These are phyloP conservation scores for Petaurus breviceps DNA, from an alignment of 2,113 vertebrate species.

Conservation along the genomic window DNA sequence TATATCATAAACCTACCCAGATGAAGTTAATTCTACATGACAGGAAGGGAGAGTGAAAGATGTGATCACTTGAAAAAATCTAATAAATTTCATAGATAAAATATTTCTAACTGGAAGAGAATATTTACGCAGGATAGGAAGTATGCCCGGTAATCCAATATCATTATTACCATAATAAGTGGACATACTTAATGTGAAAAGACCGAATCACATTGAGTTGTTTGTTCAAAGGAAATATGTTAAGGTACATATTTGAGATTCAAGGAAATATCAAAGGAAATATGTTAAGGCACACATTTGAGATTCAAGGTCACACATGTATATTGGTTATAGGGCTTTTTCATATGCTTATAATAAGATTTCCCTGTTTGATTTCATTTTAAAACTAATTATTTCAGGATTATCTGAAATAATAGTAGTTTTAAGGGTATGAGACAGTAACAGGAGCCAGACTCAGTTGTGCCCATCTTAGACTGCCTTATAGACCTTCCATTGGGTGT, in stretches of 20 bases:
- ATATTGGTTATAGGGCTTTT: neutral
- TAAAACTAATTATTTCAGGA: slow-evolving; percentile 14
- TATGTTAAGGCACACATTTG: neutral
- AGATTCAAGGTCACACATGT: neutral
- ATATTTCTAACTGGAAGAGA: neutral
- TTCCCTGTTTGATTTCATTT: neutral
- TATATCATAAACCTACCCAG: slow-evolving; percentile 4
- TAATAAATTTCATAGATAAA: neutral
- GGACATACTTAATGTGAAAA: slow-evolving; percentile 6
- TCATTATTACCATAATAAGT: neutral
- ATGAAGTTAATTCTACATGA: neutral
- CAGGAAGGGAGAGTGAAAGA: neutral
- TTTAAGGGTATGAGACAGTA: neutral
- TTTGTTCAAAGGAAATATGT: slow-evolving; percentile 6
- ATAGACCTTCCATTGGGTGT: neutral
- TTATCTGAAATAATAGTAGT: neutral
- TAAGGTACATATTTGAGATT: neutral
- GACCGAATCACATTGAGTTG: neutral
- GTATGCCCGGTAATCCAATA: neutral
- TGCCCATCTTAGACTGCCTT: neutral
- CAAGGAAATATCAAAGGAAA: neutral
- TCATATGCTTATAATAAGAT: neutral
- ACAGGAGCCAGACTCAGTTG: neutral
- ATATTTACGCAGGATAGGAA: neutral
- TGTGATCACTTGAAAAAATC: neutral